Conservation (phyloP, 2,113 vertebrate genomes). For the Anguilla japonica region DNA sequence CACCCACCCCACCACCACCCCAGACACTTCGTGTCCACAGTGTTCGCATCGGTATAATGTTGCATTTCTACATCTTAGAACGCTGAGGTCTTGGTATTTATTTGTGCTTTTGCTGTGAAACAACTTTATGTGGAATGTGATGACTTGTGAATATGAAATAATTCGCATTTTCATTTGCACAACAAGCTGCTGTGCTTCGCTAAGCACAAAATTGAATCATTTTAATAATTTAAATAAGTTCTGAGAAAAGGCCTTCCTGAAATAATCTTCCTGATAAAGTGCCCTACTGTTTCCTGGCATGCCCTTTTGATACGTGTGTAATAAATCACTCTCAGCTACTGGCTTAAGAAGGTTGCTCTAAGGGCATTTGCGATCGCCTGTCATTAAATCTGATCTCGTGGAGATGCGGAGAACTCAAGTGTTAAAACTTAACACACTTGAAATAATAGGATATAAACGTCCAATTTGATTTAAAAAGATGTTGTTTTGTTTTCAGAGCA, state of each 20-base stretch:
- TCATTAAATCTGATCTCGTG: background rate
- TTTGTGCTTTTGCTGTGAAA: no score
- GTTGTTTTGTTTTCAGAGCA: background rate
- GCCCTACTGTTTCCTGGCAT: background rate
- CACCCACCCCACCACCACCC: no score
- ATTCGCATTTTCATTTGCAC: background rate
- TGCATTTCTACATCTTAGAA: no score
- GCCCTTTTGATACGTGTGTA: slow-evolving; percentile 19
- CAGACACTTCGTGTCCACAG: no score
- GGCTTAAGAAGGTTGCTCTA: slow-evolving; percentile 13
- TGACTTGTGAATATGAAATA: background rate
- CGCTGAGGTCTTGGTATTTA: no score
- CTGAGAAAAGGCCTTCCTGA: background rate
- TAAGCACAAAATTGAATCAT: slow-evolving; percentile 1
- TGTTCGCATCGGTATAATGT: no score
- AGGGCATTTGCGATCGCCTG: background rate
- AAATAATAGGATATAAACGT: background rate
- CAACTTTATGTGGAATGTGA: background rate
- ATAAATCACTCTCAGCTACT: slow-evolving; percentile 33
- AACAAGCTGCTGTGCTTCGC: background rate
- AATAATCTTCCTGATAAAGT: slow-evolving; percentile 30
- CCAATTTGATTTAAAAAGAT: background rate
- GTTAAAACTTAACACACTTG: background rate
- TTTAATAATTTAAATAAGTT: background rate
- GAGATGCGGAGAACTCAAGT: background rate